Percentiles rank a stretch among this genome's conserved stretches.
These are phyloP conservation scores for Chaenogobius annularis DNA, from an alignment of 2,113 vertebrate species.

Conservation along the genomic window DNA sequence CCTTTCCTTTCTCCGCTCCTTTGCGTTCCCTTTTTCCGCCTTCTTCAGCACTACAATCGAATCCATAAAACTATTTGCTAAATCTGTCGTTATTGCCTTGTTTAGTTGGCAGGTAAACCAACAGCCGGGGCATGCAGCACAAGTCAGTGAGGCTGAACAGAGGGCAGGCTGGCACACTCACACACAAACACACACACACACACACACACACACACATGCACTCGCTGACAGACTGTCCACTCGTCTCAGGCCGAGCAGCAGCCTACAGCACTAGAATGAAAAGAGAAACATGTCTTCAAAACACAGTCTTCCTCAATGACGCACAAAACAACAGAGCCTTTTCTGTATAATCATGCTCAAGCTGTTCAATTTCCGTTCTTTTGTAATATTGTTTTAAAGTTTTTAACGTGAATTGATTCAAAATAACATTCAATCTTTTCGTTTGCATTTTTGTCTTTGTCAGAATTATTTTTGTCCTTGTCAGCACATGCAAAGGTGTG, in stretches of 20 bases:
- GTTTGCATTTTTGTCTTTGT: too few relatives aligned
- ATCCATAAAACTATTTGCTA: background rate
- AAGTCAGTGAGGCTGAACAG: constrained; percentile 69
- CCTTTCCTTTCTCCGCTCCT: background rate
- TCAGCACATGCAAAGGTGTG: too few relatives aligned
- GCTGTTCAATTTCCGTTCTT: too few relatives aligned
- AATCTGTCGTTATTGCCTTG: background rate
- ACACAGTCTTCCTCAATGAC: too few relatives aligned
- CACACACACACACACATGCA: constrained; percentile 1
- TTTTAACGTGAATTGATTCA: too few relatives aligned
- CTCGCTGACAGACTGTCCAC: constrained; percentile 1
- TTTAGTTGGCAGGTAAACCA: background rate
- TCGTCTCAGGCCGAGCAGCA: background rate
- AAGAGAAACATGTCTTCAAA: background rate
- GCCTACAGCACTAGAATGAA: background rate
- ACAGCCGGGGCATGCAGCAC: constrained; percentile 16
- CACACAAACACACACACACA: background rate
- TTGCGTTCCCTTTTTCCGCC: too few relatives aligned
- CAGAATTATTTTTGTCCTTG: too few relatives aligned
- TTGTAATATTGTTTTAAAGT: too few relatives aligned
- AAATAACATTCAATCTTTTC: too few relatives aligned
- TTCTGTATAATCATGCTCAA: too few relatives aligned
- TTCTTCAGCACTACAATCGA: background rate
- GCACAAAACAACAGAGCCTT: background rate
- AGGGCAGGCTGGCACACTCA: constrained; percentile 51